Conservation (phyloP, 2,113 vertebrate genomes). For the Sprattus sprattus region DNA sequence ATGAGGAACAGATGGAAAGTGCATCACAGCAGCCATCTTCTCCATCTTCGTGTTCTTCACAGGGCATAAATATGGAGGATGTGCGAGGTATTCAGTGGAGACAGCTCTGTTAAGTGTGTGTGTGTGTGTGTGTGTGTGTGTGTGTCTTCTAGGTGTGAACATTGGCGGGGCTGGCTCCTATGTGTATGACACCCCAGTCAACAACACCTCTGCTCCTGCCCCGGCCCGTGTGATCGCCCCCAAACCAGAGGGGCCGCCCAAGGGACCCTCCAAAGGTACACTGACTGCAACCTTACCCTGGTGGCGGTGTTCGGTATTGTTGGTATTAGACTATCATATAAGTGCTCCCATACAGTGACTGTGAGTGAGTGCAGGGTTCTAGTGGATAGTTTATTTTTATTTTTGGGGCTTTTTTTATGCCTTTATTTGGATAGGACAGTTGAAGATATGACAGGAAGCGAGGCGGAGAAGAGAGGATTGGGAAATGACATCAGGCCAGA, state of each 20-base stretch:
- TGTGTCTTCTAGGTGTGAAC: slow-evolving; percentile 81
- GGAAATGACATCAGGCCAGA: too few relatives aligned
- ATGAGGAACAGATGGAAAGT: not conserved
- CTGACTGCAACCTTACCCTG: not conserved
- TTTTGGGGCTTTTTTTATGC: too few relatives aligned
- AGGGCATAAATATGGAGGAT: not conserved
- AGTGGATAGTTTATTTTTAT: too few relatives aligned
- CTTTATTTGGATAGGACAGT: too few relatives aligned
- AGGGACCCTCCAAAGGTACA: slow-evolving; percentile 85
- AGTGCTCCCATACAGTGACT: not conserved
- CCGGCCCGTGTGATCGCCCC: slow-evolving; percentile 66
- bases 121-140: not conserved
- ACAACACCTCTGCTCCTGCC: slow-evolving; percentile 64
- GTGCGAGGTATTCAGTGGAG: not conserved
- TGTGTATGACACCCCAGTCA: slow-evolving; percentile 83
- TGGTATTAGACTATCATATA: not conserved
- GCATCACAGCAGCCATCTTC: not conserved
- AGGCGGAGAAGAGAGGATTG: too few relatives aligned
- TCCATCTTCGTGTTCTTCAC: not conserved
- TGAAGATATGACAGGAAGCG: too few relatives aligned
- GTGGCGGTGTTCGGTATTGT: too few relatives aligned
- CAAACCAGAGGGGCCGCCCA: slow-evolving; percentile 78
- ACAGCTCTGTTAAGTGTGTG: not conserved
- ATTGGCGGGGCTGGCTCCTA: slow-evolving; percentile 93
- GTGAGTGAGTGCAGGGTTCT: too few relatives aligned